Base-by-base conservation (phyloP, 2,113 vertebrate genomes). In the Tenebrosternarchus preto region DNA sequence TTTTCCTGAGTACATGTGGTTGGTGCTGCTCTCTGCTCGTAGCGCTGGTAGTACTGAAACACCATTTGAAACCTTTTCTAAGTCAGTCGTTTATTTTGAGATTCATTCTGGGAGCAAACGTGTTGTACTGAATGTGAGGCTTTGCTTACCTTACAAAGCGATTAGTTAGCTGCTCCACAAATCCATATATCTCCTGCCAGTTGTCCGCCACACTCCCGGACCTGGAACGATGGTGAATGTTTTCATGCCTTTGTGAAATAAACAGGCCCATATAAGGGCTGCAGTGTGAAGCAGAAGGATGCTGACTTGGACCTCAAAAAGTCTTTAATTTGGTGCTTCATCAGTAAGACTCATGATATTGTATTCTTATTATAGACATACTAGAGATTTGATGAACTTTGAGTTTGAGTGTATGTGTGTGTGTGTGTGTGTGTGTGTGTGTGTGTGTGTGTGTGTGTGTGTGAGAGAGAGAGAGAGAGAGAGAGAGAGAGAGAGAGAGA, bases 171-270 rank as follows among this genome's bases (percentile, higher is more conserved):
- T 95, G 94, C 73, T 95, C 87, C 43, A 96, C 97, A 88, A 99
- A 99, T 29, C 88, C 86, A 86, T 95, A 98, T 82, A 99, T 98
- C 84, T 98, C 95, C 3, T 81, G 57, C 97, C 97, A 99, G 89
- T 99, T 94, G 81, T 91, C 83, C 0, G 90, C 91, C 43, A 99
- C 94, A 0, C 97, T 99, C 77, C 95, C 95, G 1, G 97, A 98
- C 84, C 97, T 99, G 88, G 20, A 89, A 84, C 7, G 3, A 61
- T 57, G n/a, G 7, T n/a, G 15, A 73, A 39, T 25, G 70, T 25
- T 64, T 53, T 31, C n/a, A 27, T 29, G 19, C 17, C 55, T 69
- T 59, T 22, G 59, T 0, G 56, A 77, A 78, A 72, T 68, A 85
- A 91, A 92, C 89, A 90, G 80, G 85, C 7, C 90, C 91, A 85